Conservation (phyloP, 1,140 invertebrate species). For the Prorops nasuta region DNA sequence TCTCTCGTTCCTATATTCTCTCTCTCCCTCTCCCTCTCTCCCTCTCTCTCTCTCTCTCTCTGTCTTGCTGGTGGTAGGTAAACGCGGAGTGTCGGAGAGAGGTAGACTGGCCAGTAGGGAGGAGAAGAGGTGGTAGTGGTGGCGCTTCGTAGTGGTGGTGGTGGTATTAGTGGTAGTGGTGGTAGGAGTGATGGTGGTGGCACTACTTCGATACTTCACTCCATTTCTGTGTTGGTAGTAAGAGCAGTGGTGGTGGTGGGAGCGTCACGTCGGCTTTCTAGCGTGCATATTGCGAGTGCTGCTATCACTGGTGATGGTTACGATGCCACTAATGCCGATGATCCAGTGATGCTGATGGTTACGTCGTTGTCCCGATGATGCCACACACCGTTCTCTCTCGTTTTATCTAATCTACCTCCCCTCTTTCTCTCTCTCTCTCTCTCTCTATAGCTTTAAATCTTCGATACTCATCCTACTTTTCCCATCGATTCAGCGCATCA, state of each 20-base stretch:
- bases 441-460: too few relatives aligned
- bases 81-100: slow-evolving; percentile 28
- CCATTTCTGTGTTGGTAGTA: slow-evolving; percentile 1
- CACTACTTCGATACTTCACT: slow-evolving; percentile 9
- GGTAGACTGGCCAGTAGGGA: slow-evolving; percentile 7
- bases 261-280: neutral
- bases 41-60: slow-evolving; percentile 25
- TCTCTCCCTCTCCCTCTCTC: slow-evolving; percentile 20
- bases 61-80: slow-evolving; percentile 36
- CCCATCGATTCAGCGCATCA: too few relatives aligned
- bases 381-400: neutral
- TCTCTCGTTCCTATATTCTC: slow-evolving; percentile 17
- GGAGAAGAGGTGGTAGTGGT: slow-evolving; percentile 16
- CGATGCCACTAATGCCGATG: slow-evolving; percentile 4
- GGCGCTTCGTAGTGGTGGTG: slow-evolving; percentile 4
- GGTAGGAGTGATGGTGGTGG: slow-evolving; percentile 18
- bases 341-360: too few relatives aligned
- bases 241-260: slow-evolving; percentile 12
- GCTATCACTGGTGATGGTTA: neutral
- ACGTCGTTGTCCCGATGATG: too few relatives aligned
- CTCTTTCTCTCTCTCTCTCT: too few relatives aligned
- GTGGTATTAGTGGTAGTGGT: slow-evolving; percentile 12
- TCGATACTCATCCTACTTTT: too few relatives aligned
- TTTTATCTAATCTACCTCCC: too few relatives aligned
- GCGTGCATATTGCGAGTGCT: neutral